These are phyloP conservation scores for Portunus trituberculatus DNA, from an alignment of 1,140 invertebrate genomes.

Conservation along the genomic window DNA sequence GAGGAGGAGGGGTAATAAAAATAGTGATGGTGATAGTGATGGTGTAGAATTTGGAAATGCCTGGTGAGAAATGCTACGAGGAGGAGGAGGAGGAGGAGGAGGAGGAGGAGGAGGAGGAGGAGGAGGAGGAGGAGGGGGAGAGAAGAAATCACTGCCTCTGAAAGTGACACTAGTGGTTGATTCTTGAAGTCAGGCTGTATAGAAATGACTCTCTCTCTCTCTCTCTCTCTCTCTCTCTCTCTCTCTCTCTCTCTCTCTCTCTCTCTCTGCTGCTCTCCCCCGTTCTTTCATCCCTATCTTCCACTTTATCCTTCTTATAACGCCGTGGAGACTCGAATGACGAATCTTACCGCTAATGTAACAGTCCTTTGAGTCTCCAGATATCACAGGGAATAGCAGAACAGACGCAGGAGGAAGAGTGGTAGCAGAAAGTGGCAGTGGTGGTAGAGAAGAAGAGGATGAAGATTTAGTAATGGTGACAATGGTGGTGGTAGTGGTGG, in stretches of 20 bases:
- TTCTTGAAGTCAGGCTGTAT: too few relatives aligned
- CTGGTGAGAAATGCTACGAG: neutral
- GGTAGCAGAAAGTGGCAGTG: too few relatives aligned
- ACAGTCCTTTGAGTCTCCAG: neutral
- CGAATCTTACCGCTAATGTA: neutral
- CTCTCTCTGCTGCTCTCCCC: neutral
- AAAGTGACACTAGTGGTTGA: too few relatives aligned
- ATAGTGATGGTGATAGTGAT: too few relatives aligned
- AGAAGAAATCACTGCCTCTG: neutral
- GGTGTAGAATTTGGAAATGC: neutral
- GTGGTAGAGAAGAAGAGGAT: too few relatives aligned
- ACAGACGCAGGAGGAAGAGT: neutral
- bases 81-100: conserved; percentile 16
- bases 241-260: conserved; percentile 18
- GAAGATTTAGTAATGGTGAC: too few relatives aligned
- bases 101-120: neutral
- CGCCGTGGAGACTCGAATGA: neutral
- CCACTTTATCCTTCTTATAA: too few relatives aligned
- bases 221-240: conserved; percentile 4
- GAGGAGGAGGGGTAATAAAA: neutral
- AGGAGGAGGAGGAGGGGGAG: neutral
- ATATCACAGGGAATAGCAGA: neutral
- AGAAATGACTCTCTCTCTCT: too few relatives aligned
- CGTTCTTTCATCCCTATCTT: neutral
- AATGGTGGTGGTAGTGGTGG: too few relatives aligned